Evolutionary conservation across 2,888 invertebrate genomes (phyloP).

Genomic region (Crocallis elinguaria): DNA sequence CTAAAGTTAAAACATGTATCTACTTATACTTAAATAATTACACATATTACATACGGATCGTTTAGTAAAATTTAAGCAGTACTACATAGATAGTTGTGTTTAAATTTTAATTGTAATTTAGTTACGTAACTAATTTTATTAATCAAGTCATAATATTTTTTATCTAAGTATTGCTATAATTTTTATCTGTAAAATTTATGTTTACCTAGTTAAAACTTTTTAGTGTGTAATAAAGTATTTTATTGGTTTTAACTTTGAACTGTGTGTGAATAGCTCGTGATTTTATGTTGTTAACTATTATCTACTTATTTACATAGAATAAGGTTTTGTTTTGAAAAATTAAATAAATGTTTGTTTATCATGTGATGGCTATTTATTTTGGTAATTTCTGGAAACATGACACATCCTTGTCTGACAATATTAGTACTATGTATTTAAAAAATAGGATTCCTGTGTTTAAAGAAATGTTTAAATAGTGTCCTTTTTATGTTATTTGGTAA

Average conservation of each 20-base stretch:
- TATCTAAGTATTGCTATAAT: constrained; percentile 6
- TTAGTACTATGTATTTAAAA: too few species aligned
- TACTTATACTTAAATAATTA: too few species aligned
- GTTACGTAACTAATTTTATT: constrained; percentile 10
- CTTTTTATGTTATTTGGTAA: too few species aligned
- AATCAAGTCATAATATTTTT: constrained; percentile 6
- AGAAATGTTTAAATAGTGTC: too few species aligned
- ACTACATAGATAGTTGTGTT: not conserved
- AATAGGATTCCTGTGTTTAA: too few species aligned
- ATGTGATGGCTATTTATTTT: constrained; percentile 2
- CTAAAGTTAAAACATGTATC: too few species aligned
- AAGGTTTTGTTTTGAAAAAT: constrained; percentile 28
- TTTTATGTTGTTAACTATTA: constrained; percentile 32
- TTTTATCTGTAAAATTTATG: not conserved
- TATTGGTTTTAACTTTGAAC: constrained; percentile 14
- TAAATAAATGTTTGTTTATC: constrained; percentile 24
- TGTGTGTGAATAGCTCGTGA: constrained; percentile 26
- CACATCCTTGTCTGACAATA: too few species aligned
- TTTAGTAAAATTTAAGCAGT: not conserved
- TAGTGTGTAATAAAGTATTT: constrained; percentile 11
- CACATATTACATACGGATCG: too few species aligned
- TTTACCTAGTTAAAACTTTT: not conserved
- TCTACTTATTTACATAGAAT: constrained; percentile 8
- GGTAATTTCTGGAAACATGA: not conserved
- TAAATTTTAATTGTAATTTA: not conserved